These are phyloP conservation scores for Rhinophrynus dorsalis DNA, from an alignment of 2,797 vertebrate species.

Conservation along the genomic window DNA sequence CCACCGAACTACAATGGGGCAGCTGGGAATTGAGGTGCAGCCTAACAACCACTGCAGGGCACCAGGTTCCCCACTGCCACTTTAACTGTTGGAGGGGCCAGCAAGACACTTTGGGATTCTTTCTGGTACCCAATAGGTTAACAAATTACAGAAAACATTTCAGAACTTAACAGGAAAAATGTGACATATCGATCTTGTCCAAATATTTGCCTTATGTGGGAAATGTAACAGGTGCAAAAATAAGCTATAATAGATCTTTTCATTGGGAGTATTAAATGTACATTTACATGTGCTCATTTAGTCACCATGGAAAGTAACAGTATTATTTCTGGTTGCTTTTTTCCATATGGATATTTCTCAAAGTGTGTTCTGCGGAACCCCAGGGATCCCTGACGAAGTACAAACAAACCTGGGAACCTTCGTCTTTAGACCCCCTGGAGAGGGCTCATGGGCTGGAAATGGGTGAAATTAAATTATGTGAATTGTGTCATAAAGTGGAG, in stretches of 20 bases:
- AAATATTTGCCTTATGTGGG: slow-evolving; percentile 40
- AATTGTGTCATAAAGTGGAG: no score
- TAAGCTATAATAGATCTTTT: slow-evolving; percentile 36
- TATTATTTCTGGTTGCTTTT: slow-evolving; percentile 19
- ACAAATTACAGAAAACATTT: slow-evolving; percentile 20
- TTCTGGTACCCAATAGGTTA: neutral
- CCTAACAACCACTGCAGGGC: no score
- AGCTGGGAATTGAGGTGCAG: no score
- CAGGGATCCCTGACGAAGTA: no score
- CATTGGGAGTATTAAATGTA: slow-evolving; percentile 14
- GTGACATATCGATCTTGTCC: slow-evolving; percentile 14
- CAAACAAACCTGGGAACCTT: no score
- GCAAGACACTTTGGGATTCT: neutral
- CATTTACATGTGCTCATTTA: slow-evolving; percentile 32
- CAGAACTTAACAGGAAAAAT: slow-evolving; percentile 23
- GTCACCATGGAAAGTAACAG: slow-evolving; percentile 11
- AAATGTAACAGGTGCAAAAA: slow-evolving; percentile 46
- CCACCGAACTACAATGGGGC: no score
- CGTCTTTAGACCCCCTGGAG: no score
- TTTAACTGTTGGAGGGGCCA: slow-evolving; percentile 6
- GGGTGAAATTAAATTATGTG: no score
- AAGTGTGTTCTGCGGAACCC: no score
- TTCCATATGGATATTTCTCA: neutral
- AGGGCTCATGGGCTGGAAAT: no score
- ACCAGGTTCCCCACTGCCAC: no score